Percentiles rank a stretch among this genome's conserved stretches.
These are phyloP conservation scores for Steinernema carpocapsae DNA, from an alignment of 2,888 invertebrate genomes.

Conservation along the genomic window DNA sequence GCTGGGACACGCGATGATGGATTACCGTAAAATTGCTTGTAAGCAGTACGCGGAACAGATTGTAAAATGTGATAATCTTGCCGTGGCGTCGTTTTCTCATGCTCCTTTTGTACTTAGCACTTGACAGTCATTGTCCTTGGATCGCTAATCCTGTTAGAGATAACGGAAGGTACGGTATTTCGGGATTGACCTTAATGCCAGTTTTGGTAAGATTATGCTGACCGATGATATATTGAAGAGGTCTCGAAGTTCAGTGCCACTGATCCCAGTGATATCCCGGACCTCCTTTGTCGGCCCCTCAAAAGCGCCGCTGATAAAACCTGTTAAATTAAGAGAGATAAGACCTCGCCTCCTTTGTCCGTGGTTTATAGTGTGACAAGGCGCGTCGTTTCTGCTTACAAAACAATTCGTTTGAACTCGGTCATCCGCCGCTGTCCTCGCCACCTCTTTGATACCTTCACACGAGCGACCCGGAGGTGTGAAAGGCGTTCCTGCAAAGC, in stretches of 20 bases:
- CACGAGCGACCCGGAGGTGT: conserved; percentile 8
- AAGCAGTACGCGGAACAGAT: background rate
- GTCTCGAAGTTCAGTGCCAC: too few relatives aligned
- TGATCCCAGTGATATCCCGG: background rate
- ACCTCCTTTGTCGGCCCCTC: background rate
- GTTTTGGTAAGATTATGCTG: background rate
- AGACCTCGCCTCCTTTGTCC: conserved; percentile 20
- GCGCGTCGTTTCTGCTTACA: conserved; percentile 16
- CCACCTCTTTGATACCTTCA: conserved; percentile 34
- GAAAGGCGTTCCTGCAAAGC: conserved; percentile 30
- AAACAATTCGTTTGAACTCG: conserved; percentile 30
- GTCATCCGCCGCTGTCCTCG: conserved; percentile 1
- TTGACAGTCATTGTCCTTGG: background rate
- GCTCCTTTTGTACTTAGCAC: conserved; percentile 19
- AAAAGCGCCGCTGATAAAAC: background rate
- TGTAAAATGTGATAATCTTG: conserved; percentile 12
- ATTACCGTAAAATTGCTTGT: conserved; percentile 30
- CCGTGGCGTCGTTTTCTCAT: conserved; percentile 19
- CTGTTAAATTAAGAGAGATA: conserved; percentile 31
- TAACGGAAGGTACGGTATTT: background rate
- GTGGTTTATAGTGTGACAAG: conserved; percentile 12
- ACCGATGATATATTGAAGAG: background rate
- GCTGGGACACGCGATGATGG: background rate
- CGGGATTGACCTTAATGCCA: background rate
- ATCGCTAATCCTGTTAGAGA: background rate